These are phyloP conservation scores for Endotricha flammealis DNA, from an alignment of 2,888 invertebrate genomes.

Conservation along the genomic window DNA sequence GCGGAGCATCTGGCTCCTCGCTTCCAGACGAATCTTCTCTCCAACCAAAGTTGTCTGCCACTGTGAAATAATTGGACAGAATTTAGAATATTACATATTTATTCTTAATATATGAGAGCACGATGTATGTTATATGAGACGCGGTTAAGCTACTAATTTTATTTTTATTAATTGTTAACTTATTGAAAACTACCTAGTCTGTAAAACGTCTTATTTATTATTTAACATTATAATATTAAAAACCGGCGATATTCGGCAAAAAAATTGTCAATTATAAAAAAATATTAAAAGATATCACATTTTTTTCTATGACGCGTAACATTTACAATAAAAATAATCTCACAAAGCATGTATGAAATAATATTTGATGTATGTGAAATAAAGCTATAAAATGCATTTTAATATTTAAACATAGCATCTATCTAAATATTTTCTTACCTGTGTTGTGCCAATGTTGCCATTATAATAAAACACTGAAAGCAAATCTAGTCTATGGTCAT, in stretches of 20 bases:
- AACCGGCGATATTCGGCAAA: no score
- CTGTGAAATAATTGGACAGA: slow-evolving; percentile 26
- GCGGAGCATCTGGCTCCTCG: slow-evolving; percentile 64
- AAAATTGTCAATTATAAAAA: not conserved
- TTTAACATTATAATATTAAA: no score
- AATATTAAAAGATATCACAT: no score
- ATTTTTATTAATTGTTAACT: no score
- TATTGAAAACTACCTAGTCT: no score
- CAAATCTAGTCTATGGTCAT: slow-evolving; percentile 39
- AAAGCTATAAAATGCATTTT: slow-evolving; percentile 22
- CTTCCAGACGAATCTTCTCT: slow-evolving; percentile 73
- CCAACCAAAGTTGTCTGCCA: slow-evolving; percentile 63
- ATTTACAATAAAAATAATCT: slow-evolving; percentile 2
- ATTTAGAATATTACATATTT: not conserved
- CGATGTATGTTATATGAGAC: slow-evolving; percentile 12
- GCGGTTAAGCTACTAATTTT: no score
- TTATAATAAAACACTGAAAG: slow-evolving; percentile 41
- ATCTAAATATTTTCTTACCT: slow-evolving; percentile 52
- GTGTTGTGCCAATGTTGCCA: slow-evolving; percentile 40
- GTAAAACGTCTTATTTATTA: no score
- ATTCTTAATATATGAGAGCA: not conserved
- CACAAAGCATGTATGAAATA: slow-evolving; percentile 67
- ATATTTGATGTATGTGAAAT: slow-evolving; percentile 21
- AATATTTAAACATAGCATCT: slow-evolving; percentile 32
- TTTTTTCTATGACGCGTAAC: no score